phyloP scores from a whole-genome alignment of 2,888 invertebrate species.

The Macrophya annulata region DNA sequence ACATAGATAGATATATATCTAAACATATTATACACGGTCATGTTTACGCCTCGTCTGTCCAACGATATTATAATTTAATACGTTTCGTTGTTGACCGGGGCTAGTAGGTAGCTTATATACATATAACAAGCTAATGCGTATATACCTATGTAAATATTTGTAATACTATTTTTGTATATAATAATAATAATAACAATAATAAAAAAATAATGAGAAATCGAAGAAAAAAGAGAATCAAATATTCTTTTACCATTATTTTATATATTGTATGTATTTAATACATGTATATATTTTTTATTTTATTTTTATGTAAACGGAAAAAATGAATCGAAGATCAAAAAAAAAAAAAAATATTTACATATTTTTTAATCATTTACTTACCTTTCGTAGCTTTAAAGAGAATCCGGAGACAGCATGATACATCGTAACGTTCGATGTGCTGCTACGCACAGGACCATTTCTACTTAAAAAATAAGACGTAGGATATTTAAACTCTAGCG shows the following conservation, averaged over 20 bases:
- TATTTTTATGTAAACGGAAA: background rate
- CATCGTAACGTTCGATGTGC: too few relatives aligned
- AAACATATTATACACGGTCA: background rate
- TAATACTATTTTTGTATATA: background rate
- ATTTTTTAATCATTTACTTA: background rate
- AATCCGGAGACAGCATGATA: background rate
- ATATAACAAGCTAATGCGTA: background rate
- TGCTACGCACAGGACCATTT: background rate
- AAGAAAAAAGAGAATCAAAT: background rate
- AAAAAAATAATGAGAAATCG: background rate
- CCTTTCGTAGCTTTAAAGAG: too few relatives aligned
- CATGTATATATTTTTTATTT: too few relatives aligned
- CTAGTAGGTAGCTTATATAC: background rate
- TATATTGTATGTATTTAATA: background rate
- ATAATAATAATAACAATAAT: background rate
- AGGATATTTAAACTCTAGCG: background rate
- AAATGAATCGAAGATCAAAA: background rate
- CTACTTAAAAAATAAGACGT: background rate
- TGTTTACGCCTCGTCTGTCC: constrained; percentile 27
- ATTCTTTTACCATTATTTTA: background rate
- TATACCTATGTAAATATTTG: background rate
- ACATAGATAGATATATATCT: background rate
- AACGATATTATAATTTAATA: constrained; percentile 55
- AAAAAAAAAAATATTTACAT: background rate
- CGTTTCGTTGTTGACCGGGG: constrained; percentile 15